Base-by-base conservation (phyloP, 2,797 vertebrate species). In the Melanotaenia pygmaea region DNA sequence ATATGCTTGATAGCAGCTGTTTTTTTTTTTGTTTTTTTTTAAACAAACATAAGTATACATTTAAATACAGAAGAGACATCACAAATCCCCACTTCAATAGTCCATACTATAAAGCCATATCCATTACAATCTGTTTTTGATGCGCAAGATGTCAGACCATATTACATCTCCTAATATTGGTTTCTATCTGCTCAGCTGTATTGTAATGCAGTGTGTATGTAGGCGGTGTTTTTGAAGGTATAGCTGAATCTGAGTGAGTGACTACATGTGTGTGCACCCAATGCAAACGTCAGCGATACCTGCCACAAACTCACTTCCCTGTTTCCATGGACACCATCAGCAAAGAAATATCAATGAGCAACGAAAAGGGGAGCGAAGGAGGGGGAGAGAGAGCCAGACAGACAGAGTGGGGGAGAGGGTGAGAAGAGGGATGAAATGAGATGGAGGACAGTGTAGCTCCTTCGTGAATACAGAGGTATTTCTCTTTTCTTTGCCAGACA, bases 301-400 rank as follows among this genome's bases (percentile, higher is more conserved):
- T 86, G 86, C 88, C 67, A 72, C 77, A 86, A 87, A 87, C 89
- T 88, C 86, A 71, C 75, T 88, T 70, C 64, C 16, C 83, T 78
- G 90, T 93, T 92, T 87, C 92, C 89, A 92, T 91, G 86, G 91
- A 88, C 83, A 93, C 90, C 78, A 76, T 71, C 70, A 64, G 84
- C 14, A 70, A 68, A 82, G 84, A 90, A 89, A 88, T 88, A 90
- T 88, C 90, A 91, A 90, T 87, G 88, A 88, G 87, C 59, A n/a
- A 83, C 76, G 24, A 64, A 79, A 70, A 67, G 51, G 70, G 40
- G 74, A 69, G 57, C 16, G 22, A 65, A 45, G 24, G 66, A 64
- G 38, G 40, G 72, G 58, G 47, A 50, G 47, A 51, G 43, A 45
- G 43, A 80, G 45, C 56, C 69, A 81, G 77, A 81, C 76, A 78